Base-by-base conservation (phyloP, 2,888 invertebrate genomes). In the Ptychoptera albimana region DNA sequence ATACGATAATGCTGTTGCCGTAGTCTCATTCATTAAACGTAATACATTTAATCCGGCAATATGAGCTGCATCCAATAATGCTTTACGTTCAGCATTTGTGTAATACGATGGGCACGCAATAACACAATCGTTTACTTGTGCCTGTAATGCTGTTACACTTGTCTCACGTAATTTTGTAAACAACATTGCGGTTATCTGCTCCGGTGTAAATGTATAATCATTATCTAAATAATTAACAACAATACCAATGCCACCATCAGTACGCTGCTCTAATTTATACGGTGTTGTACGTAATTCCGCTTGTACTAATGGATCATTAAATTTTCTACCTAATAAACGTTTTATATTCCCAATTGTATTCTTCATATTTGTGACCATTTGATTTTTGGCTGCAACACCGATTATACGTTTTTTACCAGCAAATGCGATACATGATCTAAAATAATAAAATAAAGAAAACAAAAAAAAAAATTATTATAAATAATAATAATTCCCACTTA, bases 361-460 rank as follows among this genome's bases (percentile, higher is more conserved):
- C 66, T 89, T 91, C 78, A 94, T 82, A 63, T 99, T 98, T 55
- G 94, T 93, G 44, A 93, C 84, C 71, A 86, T 82, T 66, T 96
- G 93, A 61, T 93, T 94, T 64, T 92, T 94, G 47, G 97, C 97
- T 38, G 94, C 87, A 35, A 92, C 92, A 46, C 98, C 98, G 63
- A 98, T 76, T 57, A 87, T 82, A 54, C 98, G 80, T 60, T 85
- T 87, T 63, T 86, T 91, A 50, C 82, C 81, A 57, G 87, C 87
- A 69, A 98, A 93, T 15, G 96, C 93, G 45, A 98, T 86, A 70
- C 80, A 96, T 70, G 96, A 80, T 69, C 97, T 98, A 68, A 31
- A 74, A 68, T 51, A 49, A 43, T 16, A 2, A 16, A 14, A 32
- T 8, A 40, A 40, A 47, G 16, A 41, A 15, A 15, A 42, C 29